Base-by-base conservation (phyloP, 2,797 vertebrate genomes). In the Peromyscus attwateri region DNA sequence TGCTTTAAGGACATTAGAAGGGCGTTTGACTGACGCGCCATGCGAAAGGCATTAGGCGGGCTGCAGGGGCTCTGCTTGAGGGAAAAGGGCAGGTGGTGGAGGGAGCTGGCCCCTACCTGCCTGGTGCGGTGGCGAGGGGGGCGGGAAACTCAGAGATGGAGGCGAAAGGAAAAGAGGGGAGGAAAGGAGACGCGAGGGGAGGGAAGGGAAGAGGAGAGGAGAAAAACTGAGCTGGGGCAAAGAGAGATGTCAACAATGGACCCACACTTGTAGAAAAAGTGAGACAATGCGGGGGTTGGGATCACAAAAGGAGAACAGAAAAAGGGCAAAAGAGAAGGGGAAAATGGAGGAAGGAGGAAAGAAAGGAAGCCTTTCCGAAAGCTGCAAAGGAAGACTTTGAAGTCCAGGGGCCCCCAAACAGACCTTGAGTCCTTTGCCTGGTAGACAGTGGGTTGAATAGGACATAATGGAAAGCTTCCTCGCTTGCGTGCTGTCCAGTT, bases 1-100 rank as follows among this genome's bases (percentile, higher is more conserved):
- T 98, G 97, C 97, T 98, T 97, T 98, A 96, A 98, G 96, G 97
- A 98, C 97, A 97, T 98, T 97, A 98, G 96, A 96, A 97, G 97
- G 97, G 97, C 91, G 85, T 97, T 97, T 97, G 97, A 98, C 95
- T 97, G 97, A 97, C 89, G 29, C 49, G 55, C 95, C 97, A 97
- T 97, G 96, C 84, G 97, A 98, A 98, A 98, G 43, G 6, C 97
- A 97, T 98, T 98, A 97, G 83, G 84, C 34, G 9, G 25, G 62
- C 71, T 43, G 70, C 89, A 6, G 23, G 57, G 49, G 62, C 23
- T 23, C 95, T 68, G 73, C 3, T 75, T 34, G 49, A 60, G 52
- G 73, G 91, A 66, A 55, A 89, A 84, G 91, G 97, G 95, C 95
- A 95, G 97, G 96, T 96, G 87, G 82, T 85, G 94, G 93, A 34